phyloP scores from a whole-genome alignment of 2,113 vertebrate species.

The Rhabdornis inornatus region DNA sequence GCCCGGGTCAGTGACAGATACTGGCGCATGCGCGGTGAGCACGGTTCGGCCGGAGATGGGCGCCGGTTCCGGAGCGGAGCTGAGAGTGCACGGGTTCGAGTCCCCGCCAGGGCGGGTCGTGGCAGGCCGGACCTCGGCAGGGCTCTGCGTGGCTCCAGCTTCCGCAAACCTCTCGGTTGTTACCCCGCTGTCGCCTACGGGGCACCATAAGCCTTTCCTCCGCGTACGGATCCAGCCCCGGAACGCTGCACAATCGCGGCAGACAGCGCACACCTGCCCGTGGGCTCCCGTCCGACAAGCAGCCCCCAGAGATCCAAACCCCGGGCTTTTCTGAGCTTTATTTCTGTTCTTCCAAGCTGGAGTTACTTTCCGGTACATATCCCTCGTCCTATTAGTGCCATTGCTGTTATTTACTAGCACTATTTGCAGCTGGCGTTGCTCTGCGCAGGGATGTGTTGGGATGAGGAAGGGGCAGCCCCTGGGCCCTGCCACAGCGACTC shows the following conservation, averaged over 20 bases:
- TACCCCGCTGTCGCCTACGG: background rate
- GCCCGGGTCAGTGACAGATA: background rate
- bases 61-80: fast-evolving
- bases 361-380: background rate
- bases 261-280: background rate
- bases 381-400: no score
- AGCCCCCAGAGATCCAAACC: background rate
- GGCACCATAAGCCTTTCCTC: no score
- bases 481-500: background rate
- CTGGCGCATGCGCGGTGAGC: background rate
- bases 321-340: background rate
- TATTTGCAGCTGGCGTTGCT: background rate
- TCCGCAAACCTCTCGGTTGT: no score
- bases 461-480: background rate
- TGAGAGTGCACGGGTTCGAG: fast-evolving
- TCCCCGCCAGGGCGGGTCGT: background rate
- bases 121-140: background rate
- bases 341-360: background rate
- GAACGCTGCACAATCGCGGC: background rate
- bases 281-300: background rate
- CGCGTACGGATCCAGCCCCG: background rate
- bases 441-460: fast-evolving
- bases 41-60: fast-evolving
- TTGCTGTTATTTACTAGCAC: background rate
- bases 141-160: no score